Percentiles rank a stretch among this genome's conserved stretches.
Evolutionary conservation across 2,113 vertebrate species (phyloP).

Genomic region (Tupaia tana): DNA sequence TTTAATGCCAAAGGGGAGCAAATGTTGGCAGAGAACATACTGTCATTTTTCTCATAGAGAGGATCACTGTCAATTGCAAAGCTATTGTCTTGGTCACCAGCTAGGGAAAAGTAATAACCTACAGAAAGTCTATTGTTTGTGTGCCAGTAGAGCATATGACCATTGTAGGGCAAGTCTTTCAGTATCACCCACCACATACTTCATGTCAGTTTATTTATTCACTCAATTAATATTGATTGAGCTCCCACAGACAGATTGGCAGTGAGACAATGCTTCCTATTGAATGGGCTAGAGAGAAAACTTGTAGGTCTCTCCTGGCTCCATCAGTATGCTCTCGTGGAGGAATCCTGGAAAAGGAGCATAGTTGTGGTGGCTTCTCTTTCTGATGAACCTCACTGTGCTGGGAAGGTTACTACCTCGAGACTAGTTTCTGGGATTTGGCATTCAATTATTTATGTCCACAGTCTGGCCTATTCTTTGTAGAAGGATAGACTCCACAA

Average conservation of each 20-base stretch:
- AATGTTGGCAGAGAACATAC: slow-evolving; percentile 47
- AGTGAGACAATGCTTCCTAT: slow-evolving; percentile 46
- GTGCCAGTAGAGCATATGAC: slow-evolving; percentile 78
- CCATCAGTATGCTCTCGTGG: background rate
- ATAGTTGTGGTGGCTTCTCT: background rate
- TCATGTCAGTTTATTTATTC: slow-evolving; percentile 80
- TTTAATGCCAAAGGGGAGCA: slow-evolving; percentile 57
- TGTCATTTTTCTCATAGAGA: slow-evolving; percentile 52
- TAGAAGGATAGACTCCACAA: background rate
- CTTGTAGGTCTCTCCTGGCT: background rate
- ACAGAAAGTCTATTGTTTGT: slow-evolving; percentile 63
- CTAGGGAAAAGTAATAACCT: slow-evolving; percentile 65
- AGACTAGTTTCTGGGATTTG: background rate
- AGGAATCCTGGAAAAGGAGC: slow-evolving; percentile 1
- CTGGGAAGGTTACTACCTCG: background rate
- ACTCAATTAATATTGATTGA: slow-evolving; percentile 80
- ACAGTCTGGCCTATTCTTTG: background rate
- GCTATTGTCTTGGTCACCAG: slow-evolving; percentile 69
- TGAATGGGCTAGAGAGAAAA: slow-evolving; percentile 10
- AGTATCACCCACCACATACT: slow-evolving; percentile 70
- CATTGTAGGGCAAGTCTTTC: slow-evolving; percentile 68
- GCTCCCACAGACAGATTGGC: slow-evolving; percentile 65
- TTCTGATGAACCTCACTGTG: background rate
- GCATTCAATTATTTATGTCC: background rate
- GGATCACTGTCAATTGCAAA: slow-evolving; percentile 51